phyloP scores from a whole-genome alignment of 1,140 invertebrate genomes.

The Drosophila cardini region DNA sequence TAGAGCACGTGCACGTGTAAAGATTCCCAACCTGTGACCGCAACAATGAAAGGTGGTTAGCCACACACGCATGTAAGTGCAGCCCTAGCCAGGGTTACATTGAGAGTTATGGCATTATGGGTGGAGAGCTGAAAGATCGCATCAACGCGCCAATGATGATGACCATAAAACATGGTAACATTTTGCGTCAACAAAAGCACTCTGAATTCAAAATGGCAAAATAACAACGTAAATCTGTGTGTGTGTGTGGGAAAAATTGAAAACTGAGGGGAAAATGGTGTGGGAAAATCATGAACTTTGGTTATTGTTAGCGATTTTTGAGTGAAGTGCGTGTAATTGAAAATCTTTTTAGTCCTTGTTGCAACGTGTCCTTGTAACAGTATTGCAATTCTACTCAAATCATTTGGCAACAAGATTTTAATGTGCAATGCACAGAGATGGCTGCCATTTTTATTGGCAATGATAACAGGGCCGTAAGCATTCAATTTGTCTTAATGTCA shows the following conservation, averaged over 20 bases:
- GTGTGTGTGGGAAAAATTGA: slow-evolving; percentile 48
- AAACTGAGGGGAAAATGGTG: slow-evolving; percentile 51
- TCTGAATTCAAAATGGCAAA: slow-evolving; percentile 31
- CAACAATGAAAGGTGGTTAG: slow-evolving; percentile 66
- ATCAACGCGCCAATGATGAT: slow-evolving; percentile 29
- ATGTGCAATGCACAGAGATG: slow-evolving; percentile 1
- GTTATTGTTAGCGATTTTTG: slow-evolving; percentile 2
- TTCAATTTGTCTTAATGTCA: slow-evolving; percentile 66
- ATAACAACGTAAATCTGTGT: slow-evolving; percentile 38
- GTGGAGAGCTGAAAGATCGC: neutral
- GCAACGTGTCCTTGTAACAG: neutral
- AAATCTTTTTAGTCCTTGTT: slow-evolving; percentile 13
- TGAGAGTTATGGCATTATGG: neutral
- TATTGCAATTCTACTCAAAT: neutral
- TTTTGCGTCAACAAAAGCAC: slow-evolving; percentile 35
- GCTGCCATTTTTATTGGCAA: slow-evolving; percentile 36
- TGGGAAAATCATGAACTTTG: neutral
- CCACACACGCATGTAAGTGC: slow-evolving; percentile 38
- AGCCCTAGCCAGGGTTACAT: neutral
- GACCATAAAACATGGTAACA: slow-evolving; percentile 43
- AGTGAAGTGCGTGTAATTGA: slow-evolving; percentile 46
- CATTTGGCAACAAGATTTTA: slow-evolving; percentile 4
- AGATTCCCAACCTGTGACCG: slow-evolving; percentile 45
- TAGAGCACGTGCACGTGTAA: slow-evolving; percentile 18
- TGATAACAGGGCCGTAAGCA: slow-evolving; percentile 39